Percentiles rank a stretch among this genome's conserved stretches.
phyloP scores from a whole-genome alignment of 2,888 invertebrate species.

The Euplagia quadripunctaria region DNA sequence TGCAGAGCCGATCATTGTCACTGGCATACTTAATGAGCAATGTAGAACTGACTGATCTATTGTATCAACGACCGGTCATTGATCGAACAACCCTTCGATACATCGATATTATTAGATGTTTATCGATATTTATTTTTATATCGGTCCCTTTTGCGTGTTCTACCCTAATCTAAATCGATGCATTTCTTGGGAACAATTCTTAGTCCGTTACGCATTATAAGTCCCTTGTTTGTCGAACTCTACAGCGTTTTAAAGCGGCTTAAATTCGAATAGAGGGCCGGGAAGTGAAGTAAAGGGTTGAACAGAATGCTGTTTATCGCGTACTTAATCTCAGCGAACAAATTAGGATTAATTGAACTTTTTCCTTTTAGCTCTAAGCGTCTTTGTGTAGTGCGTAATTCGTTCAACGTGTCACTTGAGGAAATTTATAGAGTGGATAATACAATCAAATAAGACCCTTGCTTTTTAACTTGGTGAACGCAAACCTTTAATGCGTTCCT shows the following conservation, averaged over 20 bases:
- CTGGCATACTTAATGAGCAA: conserved; percentile 65
- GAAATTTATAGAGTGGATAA: conserved; percentile 69
- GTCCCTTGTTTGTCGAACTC: conserved; percentile 83
- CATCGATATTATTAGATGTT: conserved; percentile 45
- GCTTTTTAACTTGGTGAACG: conserved; percentile 18
- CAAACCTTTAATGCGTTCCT: not conserved
- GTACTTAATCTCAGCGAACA: conserved; percentile 83
- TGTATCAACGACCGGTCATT: conserved; percentile 57
- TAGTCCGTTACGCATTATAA: conserved; percentile 81
- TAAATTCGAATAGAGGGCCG: conserved; percentile 77
- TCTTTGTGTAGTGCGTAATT: conserved; percentile 81
- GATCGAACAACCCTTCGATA: conserved; percentile 46
- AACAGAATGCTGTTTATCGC: conserved; percentile 81
- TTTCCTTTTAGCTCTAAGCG: conserved; percentile 78
- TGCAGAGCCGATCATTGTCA: conserved; percentile 70
- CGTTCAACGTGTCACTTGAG: conserved; percentile 73
- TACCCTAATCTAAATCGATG: conserved; percentile 68
- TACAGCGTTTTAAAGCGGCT: conserved; percentile 83
- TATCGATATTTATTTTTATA: conserved; percentile 60
- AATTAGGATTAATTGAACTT: conserved; percentile 87
- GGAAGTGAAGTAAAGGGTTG: conserved; percentile 82
- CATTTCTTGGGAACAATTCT: conserved; percentile 74
- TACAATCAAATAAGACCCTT: conserved; percentile 34
- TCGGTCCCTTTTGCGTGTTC: conserved; percentile 45
- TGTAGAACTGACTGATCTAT: conserved; percentile 70